Evolutionary conservation across 1,140 invertebrate genomes (phyloP), one percentile per base, ranked within the genome.

Genomic region (Pseudoatta argentina): DNA sequence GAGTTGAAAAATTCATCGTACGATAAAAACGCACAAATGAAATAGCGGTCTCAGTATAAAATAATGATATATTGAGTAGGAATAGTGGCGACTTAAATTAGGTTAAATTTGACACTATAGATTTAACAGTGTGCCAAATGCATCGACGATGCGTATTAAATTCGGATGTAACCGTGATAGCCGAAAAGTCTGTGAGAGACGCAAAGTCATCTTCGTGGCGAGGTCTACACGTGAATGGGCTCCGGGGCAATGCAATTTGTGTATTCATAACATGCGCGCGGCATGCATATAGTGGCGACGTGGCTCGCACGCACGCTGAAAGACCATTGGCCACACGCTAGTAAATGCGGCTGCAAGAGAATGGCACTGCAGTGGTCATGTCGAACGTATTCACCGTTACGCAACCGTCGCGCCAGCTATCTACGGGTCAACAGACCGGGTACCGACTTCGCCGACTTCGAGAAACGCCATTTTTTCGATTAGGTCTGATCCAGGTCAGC

Each of bases 361-460:
- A 87, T 93, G 88, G 90, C 88, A 93, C 77, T 90, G 86, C 91
- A 91, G 90, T 91, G 89, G 87, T 77, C 89, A 85, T 83, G 87
- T 87, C 87, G 86, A 86, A 92, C 87, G 86, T 87, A 93, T 93
- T 92, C 91, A 93, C 93, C 92, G 92, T 93, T 94, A 93, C 87
- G 90, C 92, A 94, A 94, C 91, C 91, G 91, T 90, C 90, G 83
- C 90, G 91, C 90, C 89, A 82, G 89, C 89, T 89, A 87, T 73
- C 76, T 82, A 81, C 77, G 87, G 89, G 89, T 91, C 89, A 90
- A 91, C 89, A 91, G 87, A 91, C 87, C 55, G 78, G 73, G 39
- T 89, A 87, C 77, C 51, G 87, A 79, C 89, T 86, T 86, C 79
- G 57, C 78, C 72, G 89, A 51, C 59, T 86, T 77, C 78, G 83